Conservation (phyloP, 2,888 invertebrate species). For the Marronus borbonicus region DNA sequence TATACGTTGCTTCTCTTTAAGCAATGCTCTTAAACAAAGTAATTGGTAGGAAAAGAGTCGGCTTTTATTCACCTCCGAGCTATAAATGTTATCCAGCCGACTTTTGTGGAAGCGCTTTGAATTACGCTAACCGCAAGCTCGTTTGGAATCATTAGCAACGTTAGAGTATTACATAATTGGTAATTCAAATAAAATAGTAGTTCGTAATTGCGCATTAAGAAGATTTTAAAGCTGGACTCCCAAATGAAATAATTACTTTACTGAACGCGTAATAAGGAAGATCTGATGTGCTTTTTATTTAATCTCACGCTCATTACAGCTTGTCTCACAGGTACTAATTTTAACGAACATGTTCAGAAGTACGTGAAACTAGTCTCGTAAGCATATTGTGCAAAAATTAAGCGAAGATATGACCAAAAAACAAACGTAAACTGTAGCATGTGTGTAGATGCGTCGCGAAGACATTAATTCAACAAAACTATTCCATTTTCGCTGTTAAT, state of each 20-base stretch:
- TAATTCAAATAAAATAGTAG: conserved; percentile 11
- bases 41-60: not conserved
- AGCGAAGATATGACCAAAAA: too few species aligned
- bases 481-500: conserved; percentile 36
- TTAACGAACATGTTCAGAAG: not conserved
- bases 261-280: not conserved
- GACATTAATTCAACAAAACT: conserved; percentile 22
- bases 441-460: not conserved
- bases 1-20: not conserved
- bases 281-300: not conserved
- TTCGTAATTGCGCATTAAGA: not conserved
- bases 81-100: conserved; percentile 7
- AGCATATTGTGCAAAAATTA: too few species aligned
- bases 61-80: conserved; percentile 6
- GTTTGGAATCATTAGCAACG: conserved; percentile 14
- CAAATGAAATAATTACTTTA: conserved; percentile 5
- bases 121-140: conserved; percentile 7
- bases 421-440: not conserved
- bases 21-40: not conserved
- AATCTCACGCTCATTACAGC: not conserved
- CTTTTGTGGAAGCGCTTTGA: not conserved
- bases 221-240: not conserved
- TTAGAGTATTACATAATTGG: conserved; percentile 14
- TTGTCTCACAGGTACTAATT: not conserved
- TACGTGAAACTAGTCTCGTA: too few species aligned